Evolutionary conservation across 2,888 invertebrate species (phyloP), one percentile per base, ranked within the genome.

Genomic region (Hirtodrosophila cameraria): DNA sequence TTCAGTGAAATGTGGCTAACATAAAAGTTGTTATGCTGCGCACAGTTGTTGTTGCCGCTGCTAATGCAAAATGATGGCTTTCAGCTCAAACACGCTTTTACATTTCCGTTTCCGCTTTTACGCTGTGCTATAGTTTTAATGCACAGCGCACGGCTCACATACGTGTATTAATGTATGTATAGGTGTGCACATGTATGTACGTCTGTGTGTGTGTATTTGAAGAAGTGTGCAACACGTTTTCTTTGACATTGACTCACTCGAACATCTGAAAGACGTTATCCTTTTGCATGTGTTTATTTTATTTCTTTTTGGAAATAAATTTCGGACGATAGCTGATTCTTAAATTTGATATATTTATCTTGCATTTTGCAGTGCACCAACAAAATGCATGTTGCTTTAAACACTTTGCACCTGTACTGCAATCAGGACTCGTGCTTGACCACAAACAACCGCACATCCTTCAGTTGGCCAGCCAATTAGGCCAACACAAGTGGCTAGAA

Each of bases 31-130:
- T 55, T 61, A 58, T 45, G 58, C 55, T 45, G 52, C 45, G 53
- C 38, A 25, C 50, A 31, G 49, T 39, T 42, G 28, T 12, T 60
- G 48, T 35, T 64, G 18, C 33, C 49, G 73, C 36, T 59, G 66
- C 68, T 75, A 81, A 77, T 75, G 73, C 76, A 67, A 72, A 86
- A 86, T 86, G 71, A 86, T 80, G 72, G 81, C 62, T 75, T 76
- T 76, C 68, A 67, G 77, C 69, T 70, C 43, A 65, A 76, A 80
- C 76, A 76, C 76, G 74, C 76, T 80, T 69, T 43, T 72, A 82
- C 85, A 85, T 86, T 79, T 87, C 86, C 85, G 86, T 81, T 86
- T 86, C 87, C 85, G 82, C 50, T 53, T 45, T 28, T 53, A 52
- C 61, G n/a, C n/a, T 50, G 27, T 55, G 8, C 23, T 68, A 64